Percentiles rank a stretch among this genome's conserved stretches.
These are phyloP conservation scores for Nicator chloris DNA, from an alignment of 2,113 vertebrate species.

Conservation along the genomic window DNA sequence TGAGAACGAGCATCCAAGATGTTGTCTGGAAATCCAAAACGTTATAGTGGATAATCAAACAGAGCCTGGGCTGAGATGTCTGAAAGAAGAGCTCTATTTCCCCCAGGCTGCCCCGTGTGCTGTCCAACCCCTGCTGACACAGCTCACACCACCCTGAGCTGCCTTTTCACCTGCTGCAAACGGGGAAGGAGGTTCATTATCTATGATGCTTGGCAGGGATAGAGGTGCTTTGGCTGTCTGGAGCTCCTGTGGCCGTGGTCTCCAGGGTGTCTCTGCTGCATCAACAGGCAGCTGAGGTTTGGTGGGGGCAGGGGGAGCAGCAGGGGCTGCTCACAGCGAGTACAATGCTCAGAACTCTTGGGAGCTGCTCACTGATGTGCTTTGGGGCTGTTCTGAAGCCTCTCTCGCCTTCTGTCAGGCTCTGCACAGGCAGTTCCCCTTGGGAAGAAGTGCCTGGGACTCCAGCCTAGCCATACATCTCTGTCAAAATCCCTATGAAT, in stretches of 20 bases:
- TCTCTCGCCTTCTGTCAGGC: slow-evolving; percentile 42
- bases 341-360: background rate
- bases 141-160: background rate
- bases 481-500: slow-evolving; percentile 99
- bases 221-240: background rate
- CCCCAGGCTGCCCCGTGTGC: accelerated
- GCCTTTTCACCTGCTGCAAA: background rate
- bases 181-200: background rate
- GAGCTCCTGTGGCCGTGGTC: accelerated
- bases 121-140: background rate
- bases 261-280: background rate
- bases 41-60: background rate
- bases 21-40: background rate
- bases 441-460: slow-evolving; percentile 87
- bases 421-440: slow-evolving; percentile 78
- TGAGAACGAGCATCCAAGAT: background rate
- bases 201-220: accelerated
- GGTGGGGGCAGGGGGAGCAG: background rate
- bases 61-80: background rate
- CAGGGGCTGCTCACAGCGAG: background rate
- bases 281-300: background rate
- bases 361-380: background rate
- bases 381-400: slow-evolving; percentile 58
- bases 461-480: slow-evolving; percentile 92
- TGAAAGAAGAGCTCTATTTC: background rate